phyloP scores from a whole-genome alignment of 2,888 invertebrate genomes.

The Meteorus cinctellus region DNA sequence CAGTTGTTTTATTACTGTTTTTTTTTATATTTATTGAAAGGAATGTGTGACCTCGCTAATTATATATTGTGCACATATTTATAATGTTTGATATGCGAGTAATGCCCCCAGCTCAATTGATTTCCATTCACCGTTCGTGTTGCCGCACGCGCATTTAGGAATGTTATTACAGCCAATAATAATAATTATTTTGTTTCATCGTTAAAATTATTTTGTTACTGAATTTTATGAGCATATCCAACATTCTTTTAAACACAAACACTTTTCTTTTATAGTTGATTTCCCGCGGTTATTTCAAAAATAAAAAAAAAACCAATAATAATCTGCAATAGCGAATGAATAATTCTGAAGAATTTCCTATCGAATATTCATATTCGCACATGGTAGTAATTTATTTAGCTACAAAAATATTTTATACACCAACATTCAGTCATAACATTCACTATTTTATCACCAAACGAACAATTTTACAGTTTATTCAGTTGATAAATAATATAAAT shows the following conservation, averaged over 20 bases:
- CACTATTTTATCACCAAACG: not conserved
- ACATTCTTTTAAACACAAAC: not conserved
- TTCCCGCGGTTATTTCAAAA: not conserved
- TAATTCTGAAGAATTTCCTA: not conserved
- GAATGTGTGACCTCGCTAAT: conserved; percentile 3
- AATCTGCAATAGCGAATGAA: not conserved
- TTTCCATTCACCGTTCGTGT: conserved; percentile 58
- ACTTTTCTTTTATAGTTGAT: too few relatives aligned
- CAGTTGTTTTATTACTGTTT: not conserved
- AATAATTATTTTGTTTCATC: conserved; percentile 27
- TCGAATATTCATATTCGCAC: too few relatives aligned
- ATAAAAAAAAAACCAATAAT: not conserved
- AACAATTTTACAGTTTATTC: not conserved
- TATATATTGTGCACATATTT: not conserved
- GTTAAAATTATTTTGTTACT: not conserved
- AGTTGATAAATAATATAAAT: not conserved
- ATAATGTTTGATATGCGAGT: conserved; percentile 50
- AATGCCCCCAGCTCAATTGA: conserved; percentile 51
- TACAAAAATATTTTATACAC: too few relatives aligned
- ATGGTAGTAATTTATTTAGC: too few relatives aligned
- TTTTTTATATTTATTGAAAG: not conserved
- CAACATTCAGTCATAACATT: too few relatives aligned
- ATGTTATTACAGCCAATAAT: conserved; percentile 8
- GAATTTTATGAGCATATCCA: not conserved
- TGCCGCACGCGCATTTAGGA: conserved; percentile 25